Percentiles rank a stretch among this genome's conserved stretches.
phyloP scores from a whole-genome alignment of 1,140 invertebrate species.

The Drosophila takahashii region DNA sequence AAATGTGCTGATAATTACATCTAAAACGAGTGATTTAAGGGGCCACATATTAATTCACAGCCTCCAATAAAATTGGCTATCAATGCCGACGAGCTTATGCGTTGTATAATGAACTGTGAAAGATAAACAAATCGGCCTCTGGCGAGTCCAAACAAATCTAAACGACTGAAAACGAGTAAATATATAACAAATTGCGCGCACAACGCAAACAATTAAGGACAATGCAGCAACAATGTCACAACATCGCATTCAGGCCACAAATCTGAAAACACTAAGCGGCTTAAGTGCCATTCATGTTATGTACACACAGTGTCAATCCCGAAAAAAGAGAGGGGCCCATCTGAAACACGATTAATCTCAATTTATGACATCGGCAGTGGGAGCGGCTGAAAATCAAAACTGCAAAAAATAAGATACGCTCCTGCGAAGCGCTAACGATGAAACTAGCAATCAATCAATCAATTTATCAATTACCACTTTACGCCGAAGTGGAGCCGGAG shows the following conservation, averaged over 20 bases:
- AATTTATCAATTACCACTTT: slow-evolving; percentile 74
- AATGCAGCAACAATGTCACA: slow-evolving; percentile 32
- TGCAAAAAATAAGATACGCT: slow-evolving; percentile 11
- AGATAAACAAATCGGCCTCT: slow-evolving; percentile 19
- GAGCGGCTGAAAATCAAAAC: slow-evolving; percentile 13
- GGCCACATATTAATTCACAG: not conserved
- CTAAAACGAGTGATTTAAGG: slow-evolving; percentile 4
- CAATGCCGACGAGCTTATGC: not conserved
- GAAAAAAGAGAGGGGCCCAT: slow-evolving; percentile 29
- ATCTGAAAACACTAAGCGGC: slow-evolving; percentile 35
- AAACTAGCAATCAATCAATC: slow-evolving; percentile 67
- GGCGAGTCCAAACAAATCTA: slow-evolving; percentile 11
- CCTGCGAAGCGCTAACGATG: slow-evolving; percentile 54
- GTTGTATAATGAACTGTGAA: slow-evolving; percentile 14
- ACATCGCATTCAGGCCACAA: slow-evolving; percentile 15
- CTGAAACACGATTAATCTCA: slow-evolving; percentile 79
- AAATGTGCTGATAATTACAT: not conserved
- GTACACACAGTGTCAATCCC: slow-evolving; percentile 14
- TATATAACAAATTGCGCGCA: slow-evolving; percentile 45
- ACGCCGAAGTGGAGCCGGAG: slow-evolving; percentile 6
- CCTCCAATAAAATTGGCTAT: slow-evolving; percentile 2
- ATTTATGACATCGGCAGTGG: slow-evolving; percentile 71
- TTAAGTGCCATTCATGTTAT: slow-evolving; percentile 31
- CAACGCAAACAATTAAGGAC: slow-evolving; percentile 39
- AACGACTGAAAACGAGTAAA: slow-evolving; percentile 27